A percentile compares a stretch with the other conserved stretches of the same genome.
These are phyloP conservation scores for Gadus chalcogrammus DNA, from an alignment of 2,113 vertebrate genomes.

Conservation along the genomic window DNA sequence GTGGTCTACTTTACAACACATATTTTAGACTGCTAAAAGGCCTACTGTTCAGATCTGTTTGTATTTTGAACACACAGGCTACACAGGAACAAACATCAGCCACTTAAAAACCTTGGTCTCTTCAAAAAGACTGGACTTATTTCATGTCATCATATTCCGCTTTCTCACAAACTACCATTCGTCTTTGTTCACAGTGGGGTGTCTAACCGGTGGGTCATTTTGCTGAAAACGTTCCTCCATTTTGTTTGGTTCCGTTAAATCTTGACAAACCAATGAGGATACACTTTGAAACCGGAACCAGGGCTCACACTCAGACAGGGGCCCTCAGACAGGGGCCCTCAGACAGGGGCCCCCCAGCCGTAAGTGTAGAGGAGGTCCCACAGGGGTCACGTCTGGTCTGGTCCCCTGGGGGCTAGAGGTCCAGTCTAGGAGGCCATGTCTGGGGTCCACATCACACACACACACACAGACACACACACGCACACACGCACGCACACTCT, in stretches of 20 bases:
- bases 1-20: constrained; percentile 8
- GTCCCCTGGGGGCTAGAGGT: constrained; percentile 65
- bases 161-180: no score
- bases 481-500: no score
- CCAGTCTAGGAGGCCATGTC: constrained; percentile 69
- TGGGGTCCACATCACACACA: constrained; percentile 53
- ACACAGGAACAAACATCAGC: constrained; percentile 33
- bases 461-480: not conserved
- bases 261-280: no score
- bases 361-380: constrained; percentile 58
- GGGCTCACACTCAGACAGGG: no score
- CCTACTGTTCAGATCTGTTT: constrained; percentile 29
- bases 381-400: constrained; percentile 81
- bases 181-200: no score
- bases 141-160: no score
- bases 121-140: not conserved
- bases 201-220: no score
- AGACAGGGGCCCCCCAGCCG: not conserved
- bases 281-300: no score
- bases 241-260: no score
- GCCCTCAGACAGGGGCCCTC: no score
- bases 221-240: no score
- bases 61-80: constrained; percentile 44
- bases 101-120: constrained; percentile 39
- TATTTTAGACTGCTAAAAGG: not conserved